Conservation (phyloP, 2,113 vertebrate species). For the Turnix velox region DNA sequence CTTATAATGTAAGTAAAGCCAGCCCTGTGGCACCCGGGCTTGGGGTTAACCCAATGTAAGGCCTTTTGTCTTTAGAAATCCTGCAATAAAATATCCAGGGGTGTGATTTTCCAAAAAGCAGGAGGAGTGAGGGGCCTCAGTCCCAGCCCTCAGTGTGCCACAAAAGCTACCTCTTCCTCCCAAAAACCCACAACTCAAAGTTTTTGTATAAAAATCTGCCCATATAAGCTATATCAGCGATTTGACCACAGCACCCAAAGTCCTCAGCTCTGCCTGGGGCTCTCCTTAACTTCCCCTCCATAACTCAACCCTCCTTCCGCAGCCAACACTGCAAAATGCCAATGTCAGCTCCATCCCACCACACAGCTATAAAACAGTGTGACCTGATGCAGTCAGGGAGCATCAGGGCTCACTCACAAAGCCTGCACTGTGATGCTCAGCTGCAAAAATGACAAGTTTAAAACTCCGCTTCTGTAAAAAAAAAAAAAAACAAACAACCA, state of each 20-base stretch:
- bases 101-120: not conserved
- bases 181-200: not conserved
- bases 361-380: fast-evolving
- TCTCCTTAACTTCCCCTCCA: not conserved
- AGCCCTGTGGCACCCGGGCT: not conserved
- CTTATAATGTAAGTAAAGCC: not conserved
- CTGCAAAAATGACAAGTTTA: not conserved
- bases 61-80: not conserved
- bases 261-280: fast-evolving
- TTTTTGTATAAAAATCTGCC: not conserved
- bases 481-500: not conserved
- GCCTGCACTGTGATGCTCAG: fast-evolving
- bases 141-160: fast-evolving
- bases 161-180: fast-evolving
- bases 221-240: not conserved
- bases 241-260: not conserved
- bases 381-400: fast-evolving
- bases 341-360: not conserved
- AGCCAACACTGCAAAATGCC: fast-evolving
- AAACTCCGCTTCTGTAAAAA: not conserved
- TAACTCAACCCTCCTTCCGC: not conserved
- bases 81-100: not conserved
- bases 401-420: not conserved
- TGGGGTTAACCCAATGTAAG: not conserved
- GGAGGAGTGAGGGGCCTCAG: not conserved